Base-by-base conservation (phyloP, 2,888 invertebrate genomes). In the Zygaena filipendulae region DNA sequence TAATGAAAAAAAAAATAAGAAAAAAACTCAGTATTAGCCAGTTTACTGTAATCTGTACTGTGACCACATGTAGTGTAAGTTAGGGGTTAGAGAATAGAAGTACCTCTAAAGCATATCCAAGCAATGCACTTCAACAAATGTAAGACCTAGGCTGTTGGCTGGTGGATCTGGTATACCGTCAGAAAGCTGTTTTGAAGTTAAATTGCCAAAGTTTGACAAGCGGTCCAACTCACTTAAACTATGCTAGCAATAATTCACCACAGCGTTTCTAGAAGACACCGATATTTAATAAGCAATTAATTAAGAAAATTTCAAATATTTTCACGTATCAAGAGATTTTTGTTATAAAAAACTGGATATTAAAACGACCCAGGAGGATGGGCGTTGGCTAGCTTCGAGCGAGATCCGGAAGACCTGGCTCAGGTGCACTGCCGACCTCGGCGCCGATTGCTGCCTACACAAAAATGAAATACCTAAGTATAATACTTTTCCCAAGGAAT, bases 191-290 rank as follows among this genome's bases (percentile, higher is more conserved):
- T 74, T 69, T 69, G 69, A 74, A 77, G 72, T 75, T 77, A 72
- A 77, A 77, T 77, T 77, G 72, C 68, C 64, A 75, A 77, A 77
- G 75, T 77, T 77, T 71, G 72, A 75, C 74, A 71, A 62, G 70
- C 63, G 67, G 68, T 62, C 57, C 58, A 55, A 59, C 60, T 66
- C 55, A 45, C 59, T 60, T 16, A 56, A 66, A 68, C 71, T 70
- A 66, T 61, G 62, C 59, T 49, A 60, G 71, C 71, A 70, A 74
- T 74, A 69, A 74, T 69, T 66, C 59, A 62, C 61, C 63, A 64
- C 55, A 57, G 59, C 55, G 49, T 49, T 52, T 49, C 47, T 47
- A 50, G 45, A 59, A 67, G 60, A 67, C 60, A 59, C n/a, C n/a
- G n/a, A n/a, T n/a, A n/a, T n/a, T n/a, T n/a, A n/a, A n/a, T n/a